phyloP scores from a whole-genome alignment of 1,140 invertebrate genomes.

The Nebria ingens region DNA sequence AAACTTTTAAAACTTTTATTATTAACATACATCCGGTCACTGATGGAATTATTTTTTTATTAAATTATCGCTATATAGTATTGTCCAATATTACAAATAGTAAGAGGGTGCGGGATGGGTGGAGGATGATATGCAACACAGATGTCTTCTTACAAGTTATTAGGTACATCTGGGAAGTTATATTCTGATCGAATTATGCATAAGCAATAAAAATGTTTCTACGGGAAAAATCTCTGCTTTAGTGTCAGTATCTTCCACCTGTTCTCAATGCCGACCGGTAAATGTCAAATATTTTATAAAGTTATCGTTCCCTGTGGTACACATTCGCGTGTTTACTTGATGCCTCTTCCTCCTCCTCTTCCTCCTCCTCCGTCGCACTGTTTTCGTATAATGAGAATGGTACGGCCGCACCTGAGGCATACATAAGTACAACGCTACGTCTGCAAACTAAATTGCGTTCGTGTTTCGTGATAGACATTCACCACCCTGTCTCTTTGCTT shows the following conservation, averaged over 20 bases:
- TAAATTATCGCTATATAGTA: too few species aligned
- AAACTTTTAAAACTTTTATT: too few species aligned
- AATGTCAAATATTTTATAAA: slow-evolving; percentile 5
- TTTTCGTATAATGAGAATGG: neutral
- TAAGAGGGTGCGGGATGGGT: too few species aligned
- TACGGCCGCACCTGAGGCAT: neutral
- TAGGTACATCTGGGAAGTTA: too few species aligned
- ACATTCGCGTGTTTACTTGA: neutral
- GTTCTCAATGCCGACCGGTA: neutral
- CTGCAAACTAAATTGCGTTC: neutral
- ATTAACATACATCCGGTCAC: too few species aligned
- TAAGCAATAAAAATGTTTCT: neutral
- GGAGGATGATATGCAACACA: too few species aligned
- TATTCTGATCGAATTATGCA: slow-evolving; percentile 1
- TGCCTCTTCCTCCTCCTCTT: too few species aligned
- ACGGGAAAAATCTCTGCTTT: neutral
- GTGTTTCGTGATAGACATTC: too few species aligned
- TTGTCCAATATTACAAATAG: too few species aligned
- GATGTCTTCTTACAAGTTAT: too few species aligned
- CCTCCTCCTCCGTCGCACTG: too few species aligned
- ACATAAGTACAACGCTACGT: neutral
- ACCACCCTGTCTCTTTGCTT: neutral
- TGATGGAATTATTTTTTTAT: too few species aligned
- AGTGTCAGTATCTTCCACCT: slow-evolving; percentile 5
- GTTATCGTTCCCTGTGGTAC: slow-evolving; percentile 4